Conservation (phyloP, 2,113 vertebrate species). For the Columbina picui region DNA sequence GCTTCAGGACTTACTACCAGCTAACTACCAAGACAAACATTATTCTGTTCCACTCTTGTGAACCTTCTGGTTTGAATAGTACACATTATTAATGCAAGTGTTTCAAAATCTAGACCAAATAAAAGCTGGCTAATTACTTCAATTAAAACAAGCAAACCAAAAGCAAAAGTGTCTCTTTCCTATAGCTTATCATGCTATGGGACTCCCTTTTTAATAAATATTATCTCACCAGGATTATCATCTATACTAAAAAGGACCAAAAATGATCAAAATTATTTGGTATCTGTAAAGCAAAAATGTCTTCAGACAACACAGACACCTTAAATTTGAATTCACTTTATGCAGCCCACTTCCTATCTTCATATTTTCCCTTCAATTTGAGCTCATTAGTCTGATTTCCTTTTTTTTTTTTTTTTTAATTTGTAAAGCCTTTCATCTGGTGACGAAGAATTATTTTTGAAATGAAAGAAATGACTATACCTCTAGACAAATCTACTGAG, state of each 20-base stretch:
- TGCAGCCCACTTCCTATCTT: background rate
- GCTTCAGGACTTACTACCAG: background rate
- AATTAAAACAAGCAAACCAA: background rate
- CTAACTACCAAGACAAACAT: background rate
- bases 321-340: background rate
- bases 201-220: background rate
- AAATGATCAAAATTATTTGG: background rate
- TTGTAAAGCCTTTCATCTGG: background rate
- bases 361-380: background rate
- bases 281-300: background rate
- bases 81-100: background rate
- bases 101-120: background rate
- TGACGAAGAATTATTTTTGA: background rate
- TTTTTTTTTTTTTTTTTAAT: background rate
- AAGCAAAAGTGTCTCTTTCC: background rate
- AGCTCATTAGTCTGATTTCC: background rate
- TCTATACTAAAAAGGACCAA: background rate
- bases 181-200: fast-evolving
- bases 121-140: background rate
- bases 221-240: background rate
- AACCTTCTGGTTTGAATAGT: background rate
- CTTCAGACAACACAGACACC: background rate
- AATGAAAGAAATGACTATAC: background rate
- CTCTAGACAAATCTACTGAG: background rate
- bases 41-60: background rate